Evolutionary conservation across 2,797 vertebrate species (phyloP).

Genomic region (Siniperca obscura): DNA sequence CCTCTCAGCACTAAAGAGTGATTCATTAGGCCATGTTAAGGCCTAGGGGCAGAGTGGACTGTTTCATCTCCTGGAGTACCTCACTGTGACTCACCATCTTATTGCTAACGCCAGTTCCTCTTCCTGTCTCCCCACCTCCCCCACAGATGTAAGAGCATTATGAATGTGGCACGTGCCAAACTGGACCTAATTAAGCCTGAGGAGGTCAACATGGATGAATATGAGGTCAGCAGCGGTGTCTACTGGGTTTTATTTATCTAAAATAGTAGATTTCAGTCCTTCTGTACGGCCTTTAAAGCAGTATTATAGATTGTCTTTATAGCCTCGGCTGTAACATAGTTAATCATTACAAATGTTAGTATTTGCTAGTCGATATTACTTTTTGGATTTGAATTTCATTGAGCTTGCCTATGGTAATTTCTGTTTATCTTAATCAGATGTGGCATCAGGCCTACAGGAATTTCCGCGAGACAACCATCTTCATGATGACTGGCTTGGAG

Average conservation of each 20-base stretch:
- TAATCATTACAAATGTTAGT: not conserved
- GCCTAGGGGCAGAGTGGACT: conserved; percentile 71
- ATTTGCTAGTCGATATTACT: not conserved
- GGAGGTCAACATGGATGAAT: conserved; percentile 97
- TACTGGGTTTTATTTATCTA: conserved; percentile 16
- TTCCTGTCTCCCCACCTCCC: conserved; percentile 39
- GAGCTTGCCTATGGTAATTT: not conserved
- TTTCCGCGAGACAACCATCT: conserved; percentile 95
- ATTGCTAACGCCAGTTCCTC: conserved; percentile 47
- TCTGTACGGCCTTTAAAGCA: not conserved
- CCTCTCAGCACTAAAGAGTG: conserved; percentile 82
- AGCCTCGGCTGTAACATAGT: not conserved
- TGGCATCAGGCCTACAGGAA: conserved; percentile 97
- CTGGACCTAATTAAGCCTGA: conserved; percentile 97
- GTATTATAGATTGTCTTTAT: not conserved
- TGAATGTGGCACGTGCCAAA: conserved; percentile 97
- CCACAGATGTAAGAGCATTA: conserved; percentile 95
- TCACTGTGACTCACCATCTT: conserved; percentile 74
- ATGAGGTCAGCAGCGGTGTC: conserved; percentile 87
- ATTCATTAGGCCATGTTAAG: conserved; percentile 79
- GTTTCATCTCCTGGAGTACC: conserved; percentile 74
- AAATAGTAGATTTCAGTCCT: not conserved
- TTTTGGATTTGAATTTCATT: not conserved
- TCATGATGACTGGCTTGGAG: conserved; percentile 94
- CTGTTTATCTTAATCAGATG: conserved; percentile 80